These are phyloP conservation scores for Eremophila alpestris DNA, from an alignment of 2,797 vertebrate species.

Conservation along the genomic window DNA sequence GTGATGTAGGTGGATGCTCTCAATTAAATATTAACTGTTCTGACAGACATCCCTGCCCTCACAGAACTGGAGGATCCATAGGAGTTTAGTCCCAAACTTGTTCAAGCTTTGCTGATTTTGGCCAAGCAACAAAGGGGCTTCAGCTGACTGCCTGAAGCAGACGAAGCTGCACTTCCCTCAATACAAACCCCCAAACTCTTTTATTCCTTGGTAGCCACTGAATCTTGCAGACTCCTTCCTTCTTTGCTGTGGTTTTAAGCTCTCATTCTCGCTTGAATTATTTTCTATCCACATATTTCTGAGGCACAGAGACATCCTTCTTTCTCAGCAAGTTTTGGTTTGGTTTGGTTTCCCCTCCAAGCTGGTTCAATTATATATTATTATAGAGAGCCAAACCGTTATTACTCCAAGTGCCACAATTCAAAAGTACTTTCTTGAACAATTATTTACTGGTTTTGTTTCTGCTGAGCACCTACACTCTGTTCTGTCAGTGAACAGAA, in stretches of 20 bases:
- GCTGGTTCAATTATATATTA: background rate
- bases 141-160: background rate
- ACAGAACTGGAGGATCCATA: background rate
- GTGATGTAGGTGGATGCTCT: background rate
- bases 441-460: conserved; percentile 34
- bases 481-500: conserved; percentile 38
- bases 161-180: background rate
- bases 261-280: background rate
- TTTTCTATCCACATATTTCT: background rate
- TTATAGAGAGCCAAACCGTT: background rate
- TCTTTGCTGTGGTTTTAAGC: background rate
- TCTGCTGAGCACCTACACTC: conserved; percentile 16
- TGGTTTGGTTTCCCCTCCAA: background rate
- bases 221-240: background rate
- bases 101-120: background rate
- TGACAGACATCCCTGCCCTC: background rate
- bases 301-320: background rate
- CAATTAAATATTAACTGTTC: background rate
- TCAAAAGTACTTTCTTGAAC: conserved; percentile 22
- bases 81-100: background rate
- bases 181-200: background rate
- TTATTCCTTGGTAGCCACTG: background rate
- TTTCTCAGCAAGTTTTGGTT: background rate
- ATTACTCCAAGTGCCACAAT: background rate
- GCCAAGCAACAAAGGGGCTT: background rate